Base-by-base conservation (phyloP, 2,888 invertebrate species). In the Microplitis deprimator region DNA sequence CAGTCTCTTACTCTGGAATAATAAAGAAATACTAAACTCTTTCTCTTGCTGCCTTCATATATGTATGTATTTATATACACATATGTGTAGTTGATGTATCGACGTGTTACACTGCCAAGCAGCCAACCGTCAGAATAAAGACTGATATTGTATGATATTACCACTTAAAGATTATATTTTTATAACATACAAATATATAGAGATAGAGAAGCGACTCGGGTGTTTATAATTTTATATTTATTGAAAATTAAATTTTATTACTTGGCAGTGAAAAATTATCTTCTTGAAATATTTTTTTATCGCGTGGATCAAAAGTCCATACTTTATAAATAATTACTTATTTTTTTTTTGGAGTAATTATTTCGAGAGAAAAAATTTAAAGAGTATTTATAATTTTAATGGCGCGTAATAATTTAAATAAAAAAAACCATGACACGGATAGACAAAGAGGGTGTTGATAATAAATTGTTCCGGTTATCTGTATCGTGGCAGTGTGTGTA, bases 391-490 rank as follows among this genome's bases (percentile, higher is more conserved):
- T 29, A 29, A 29, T 29, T 29, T 29, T 29, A 29, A 29, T 29
- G 29, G 29, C 29, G 29, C 29, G 4, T 29, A 50, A 13, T 13
- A 50, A 50, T 50, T 50, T 13, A 50, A 29, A n/a, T n/a, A n/a
- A 38, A 50, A 64, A 40, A 73, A 73, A 73, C 61, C 60, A 72
- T 16, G 39, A 39, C 39, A 61, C 38, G 16, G 29, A 64, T 50
- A 50, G 50, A 50, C 50, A 50, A 50, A 50, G 81, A 77, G 83
- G 83, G 81, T 80, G 81, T 83, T 83, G 50, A 50, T 50, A 84
- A 85, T 85, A 85, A 86, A 86, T 84, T 85, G 84, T 85, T 86
- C 83, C 84, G 85, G 81, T 84, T 84, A 85, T 85, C 85, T 50
- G 50, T 50, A 50, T 13, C 50, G 50, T 29, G 78, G 75, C 83